Base-by-base conservation (phyloP, 2,888 invertebrate species). In the Synergus gifuensis region DNA sequence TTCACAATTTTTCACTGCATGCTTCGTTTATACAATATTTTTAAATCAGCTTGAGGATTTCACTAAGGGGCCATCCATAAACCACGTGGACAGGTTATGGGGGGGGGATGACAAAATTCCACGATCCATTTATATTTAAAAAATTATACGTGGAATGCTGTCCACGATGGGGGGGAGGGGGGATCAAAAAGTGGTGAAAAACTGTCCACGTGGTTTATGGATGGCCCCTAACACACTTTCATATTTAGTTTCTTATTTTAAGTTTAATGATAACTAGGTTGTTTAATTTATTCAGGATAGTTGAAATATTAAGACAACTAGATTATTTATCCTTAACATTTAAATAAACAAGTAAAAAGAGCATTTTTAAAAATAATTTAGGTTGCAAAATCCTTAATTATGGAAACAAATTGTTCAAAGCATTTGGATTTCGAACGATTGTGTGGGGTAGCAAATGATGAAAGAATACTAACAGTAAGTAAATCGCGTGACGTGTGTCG, bases 391-490 rank as follows among this genome's bases (percentile, higher is more conserved):
- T 67, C 44, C 44, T 22, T 18, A 18, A 67, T 44, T 44, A 44
- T n/a, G 44, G 40, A 44, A 67, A 44, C 44, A 44, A 44, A 44
- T 44, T 44, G 44, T 67, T 46, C 22, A 22, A 22, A 67, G 22
- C 14, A 67, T 44, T 42, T 36, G 36, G 42, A 64, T 64, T 64
- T 67, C 14, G 67, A 67, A 46, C 5, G 67, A 67, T 67, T 44
- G 67, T 22, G 67, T 46, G 67, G 46, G 67, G 18, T 8, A 46
- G 14, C 11, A 11, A 46, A 4, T 67, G 67, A 42, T 18, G 12
- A 44, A 40, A 66, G 22, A 67, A 67, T 44, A 67, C 12, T 46
- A 67, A 67, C 46, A 44, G 44, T 44, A 44, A 44, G 44, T 44
- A 44, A 46, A 44, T 67, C 44, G 67, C 67, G 46, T 67, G 67